These are phyloP conservation scores for Tigriopus californicus DNA, from an alignment of 2,888 invertebrate genomes.

Conservation along the genomic window DNA sequence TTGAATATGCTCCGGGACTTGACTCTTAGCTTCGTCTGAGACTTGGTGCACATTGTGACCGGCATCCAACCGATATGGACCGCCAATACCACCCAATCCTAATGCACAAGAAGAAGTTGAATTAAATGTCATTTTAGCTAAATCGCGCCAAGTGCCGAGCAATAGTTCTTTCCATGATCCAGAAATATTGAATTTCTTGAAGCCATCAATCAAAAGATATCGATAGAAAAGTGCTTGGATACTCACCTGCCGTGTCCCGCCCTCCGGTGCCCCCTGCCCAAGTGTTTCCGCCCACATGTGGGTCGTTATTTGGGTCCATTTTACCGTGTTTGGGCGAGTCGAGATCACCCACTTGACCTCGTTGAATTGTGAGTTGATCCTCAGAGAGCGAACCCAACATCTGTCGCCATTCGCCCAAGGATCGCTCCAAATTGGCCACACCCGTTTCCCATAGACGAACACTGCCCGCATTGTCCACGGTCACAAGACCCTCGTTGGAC, in stretches of 20 bases:
- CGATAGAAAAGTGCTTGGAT: no score
- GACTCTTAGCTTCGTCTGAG: constrained; percentile 70
- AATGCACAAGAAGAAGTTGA: no score
- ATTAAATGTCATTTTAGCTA: no score
- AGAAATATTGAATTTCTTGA: no score
- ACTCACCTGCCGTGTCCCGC: constrained; percentile 60
- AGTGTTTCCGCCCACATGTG: constrained; percentile 87
- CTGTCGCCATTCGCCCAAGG: constrained; percentile 14
- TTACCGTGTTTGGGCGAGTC: constrained; percentile 78
- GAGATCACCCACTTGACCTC: constrained; percentile 31
- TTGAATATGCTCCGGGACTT: constrained; percentile 71
- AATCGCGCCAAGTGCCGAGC: no score
- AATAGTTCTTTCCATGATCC: no score
- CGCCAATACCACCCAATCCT: constrained; percentile 80
- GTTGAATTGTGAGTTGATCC: constrained; percentile 19
- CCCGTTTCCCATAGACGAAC: constrained; percentile 38
- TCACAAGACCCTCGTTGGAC: constrained; percentile 33
- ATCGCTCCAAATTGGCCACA: constrained; percentile 27
- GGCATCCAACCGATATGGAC: constrained; percentile 79
- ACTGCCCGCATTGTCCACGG: constrained; percentile 37
- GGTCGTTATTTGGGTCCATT: constrained; percentile 66
- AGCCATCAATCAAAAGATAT: no score
- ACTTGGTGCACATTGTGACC: constrained; percentile 83
- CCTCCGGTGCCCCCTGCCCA: constrained; percentile 68
- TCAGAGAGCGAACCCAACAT: constrained; percentile 23